phyloP scores from a whole-genome alignment of 2,888 invertebrate species.

The Netelia virgata region DNA sequence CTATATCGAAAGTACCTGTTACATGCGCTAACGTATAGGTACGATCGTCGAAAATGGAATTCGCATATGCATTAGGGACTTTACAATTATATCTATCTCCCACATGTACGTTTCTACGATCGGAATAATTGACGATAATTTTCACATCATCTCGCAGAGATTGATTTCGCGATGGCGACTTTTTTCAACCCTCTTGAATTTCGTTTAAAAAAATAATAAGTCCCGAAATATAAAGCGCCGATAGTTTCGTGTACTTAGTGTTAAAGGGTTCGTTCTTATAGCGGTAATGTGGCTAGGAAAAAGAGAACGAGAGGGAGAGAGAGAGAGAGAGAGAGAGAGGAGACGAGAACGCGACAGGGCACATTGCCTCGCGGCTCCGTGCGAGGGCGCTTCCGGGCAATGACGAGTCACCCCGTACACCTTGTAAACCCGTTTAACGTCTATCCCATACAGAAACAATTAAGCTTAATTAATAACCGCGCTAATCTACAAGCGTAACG shows the following conservation, averaged over 20 bases:
- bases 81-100: conserved; percentile 10
- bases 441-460: conserved; percentile 79
- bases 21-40: conserved; percentile 7
- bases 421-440: conserved; percentile 78
- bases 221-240: too few species aligned
- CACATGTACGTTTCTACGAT: too few species aligned
- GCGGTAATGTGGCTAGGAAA: neutral
- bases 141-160: too few species aligned
- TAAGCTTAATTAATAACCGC: conserved; percentile 82
- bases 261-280: neutral
- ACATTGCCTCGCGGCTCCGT: conserved; percentile 9
- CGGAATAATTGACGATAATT: too few species aligned
- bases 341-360: conserved; percentile 11
- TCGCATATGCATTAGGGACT: conserved; percentile 20
- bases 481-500: conserved; percentile 75
- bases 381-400: conserved; percentile 23
- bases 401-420: conserved; percentile 71
- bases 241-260: too few species aligned
- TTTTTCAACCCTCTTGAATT: neutral
- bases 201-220: too few species aligned
- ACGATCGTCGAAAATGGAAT: conserved; percentile 20
- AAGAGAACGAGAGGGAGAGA: neutral
- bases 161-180: too few species aligned
- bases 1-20: conserved; percentile 30
- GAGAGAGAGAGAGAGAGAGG: neutral